Conservation (phyloP, 2,797 vertebrate genomes). For the Gymnodraco acuticeps region DNA sequence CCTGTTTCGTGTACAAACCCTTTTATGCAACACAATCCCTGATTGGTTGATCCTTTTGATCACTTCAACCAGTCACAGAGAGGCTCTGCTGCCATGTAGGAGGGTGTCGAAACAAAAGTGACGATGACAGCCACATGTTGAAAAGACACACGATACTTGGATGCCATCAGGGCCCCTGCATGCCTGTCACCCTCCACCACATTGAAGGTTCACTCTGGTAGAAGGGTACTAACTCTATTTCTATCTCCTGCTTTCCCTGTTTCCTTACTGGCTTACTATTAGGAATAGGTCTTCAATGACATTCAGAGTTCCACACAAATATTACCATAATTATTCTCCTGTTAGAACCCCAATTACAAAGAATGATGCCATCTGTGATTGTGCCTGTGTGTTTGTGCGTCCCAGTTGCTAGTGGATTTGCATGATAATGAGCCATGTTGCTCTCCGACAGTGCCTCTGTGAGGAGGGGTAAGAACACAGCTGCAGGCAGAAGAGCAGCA, state of each 20-base stretch:
- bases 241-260: constrained; percentile 6
- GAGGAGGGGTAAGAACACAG: constrained; percentile 50
- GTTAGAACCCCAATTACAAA: constrained; percentile 31
- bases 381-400: constrained; percentile 39
- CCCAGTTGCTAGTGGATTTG: constrained; percentile 59
- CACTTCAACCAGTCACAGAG: constrained; percentile 43
- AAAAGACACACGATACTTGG: constrained; percentile 39
- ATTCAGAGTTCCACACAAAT: constrained; percentile 57
- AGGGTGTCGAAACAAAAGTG: constrained; percentile 53
- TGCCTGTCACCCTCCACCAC: constrained; percentile 25
- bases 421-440: constrained; percentile 62
- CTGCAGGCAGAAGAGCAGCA: constrained; percentile 21
- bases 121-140: constrained; percentile 29
- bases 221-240: constrained; percentile 18
- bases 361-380: constrained; percentile 55
- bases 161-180: constrained; percentile 31
- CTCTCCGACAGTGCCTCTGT: constrained; percentile 49
- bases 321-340: constrained; percentile 55
- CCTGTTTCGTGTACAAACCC: constrained; percentile 23
- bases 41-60: constrained; percentile 41
- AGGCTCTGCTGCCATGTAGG: constrained; percentile 48
- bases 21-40: constrained; percentile 26
- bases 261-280: constrained; percentile 20
- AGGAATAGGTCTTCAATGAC: constrained; percentile 41
- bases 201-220: constrained; percentile 30